Evolutionary conservation across 23 tunicate species (phyloP).

Genomic region (Ciona savignyi): DNA sequence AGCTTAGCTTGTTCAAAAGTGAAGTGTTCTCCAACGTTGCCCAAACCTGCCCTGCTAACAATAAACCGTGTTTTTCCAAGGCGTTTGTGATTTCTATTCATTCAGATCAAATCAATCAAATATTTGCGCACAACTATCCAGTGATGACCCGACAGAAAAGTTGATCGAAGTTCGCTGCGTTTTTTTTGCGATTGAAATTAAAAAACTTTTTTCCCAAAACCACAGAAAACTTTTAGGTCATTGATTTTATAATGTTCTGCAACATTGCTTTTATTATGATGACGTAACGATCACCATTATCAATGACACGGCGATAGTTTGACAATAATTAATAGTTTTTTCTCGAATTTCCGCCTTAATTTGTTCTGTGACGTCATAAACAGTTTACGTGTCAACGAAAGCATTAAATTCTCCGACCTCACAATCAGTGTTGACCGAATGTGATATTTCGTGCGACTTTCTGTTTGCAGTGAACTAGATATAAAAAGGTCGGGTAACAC

Average conservation of each 20-base stretch:
- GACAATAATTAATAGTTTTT: not conserved
- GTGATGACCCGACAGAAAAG: not conserved
- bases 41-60: not conserved
- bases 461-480: too few species aligned
- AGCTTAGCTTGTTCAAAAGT: too few species aligned
- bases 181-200: not conserved
- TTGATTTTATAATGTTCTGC: not conserved
- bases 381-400: not conserved
- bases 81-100: constrained; percentile 1
- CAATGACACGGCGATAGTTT: not conserved
- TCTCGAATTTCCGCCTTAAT: not conserved
- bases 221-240: not conserved
- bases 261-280: not conserved
- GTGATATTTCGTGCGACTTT: not conserved
- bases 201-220: too few species aligned
- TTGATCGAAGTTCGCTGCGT: not conserved
- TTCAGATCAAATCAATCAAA: not conserved
- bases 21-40: too few species aligned
- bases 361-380: not conserved
- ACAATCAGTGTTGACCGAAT: not conserved
- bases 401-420: not conserved
- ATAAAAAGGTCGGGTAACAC: too few species aligned
- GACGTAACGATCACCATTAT: not conserved
- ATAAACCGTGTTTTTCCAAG: not conserved
- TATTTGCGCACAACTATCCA: not conserved